Evolutionary conservation across 1,140 invertebrate genomes (phyloP), one percentile per base, ranked within the genome.

Genomic region (Aleiodes sp.): DNA sequence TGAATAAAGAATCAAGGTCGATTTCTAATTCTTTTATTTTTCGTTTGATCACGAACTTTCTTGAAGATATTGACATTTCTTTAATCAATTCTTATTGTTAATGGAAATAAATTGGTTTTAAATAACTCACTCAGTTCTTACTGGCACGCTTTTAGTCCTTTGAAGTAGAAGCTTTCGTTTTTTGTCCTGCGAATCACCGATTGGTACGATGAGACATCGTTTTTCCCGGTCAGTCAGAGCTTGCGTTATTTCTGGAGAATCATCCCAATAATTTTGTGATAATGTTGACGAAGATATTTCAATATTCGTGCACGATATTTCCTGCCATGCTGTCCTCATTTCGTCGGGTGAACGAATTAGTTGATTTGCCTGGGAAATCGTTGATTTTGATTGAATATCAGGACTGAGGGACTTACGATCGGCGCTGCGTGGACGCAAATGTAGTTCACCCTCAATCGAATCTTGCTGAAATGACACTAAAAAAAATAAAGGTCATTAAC

Each of bases 381-480:
- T 52, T 1, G 26, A 2, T 21, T 21, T 62, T 57, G 68, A n/a
- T 63, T 24, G 56, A 37, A 56, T 0, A 24, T 4, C 29, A n/a
- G 19, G 16, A 6, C 4, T 16, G 21, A 52, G 12, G 1, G 46
- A 70, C 75, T 6, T 63, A 14, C 39, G 61, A 16, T 41, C 59
- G 69, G 76, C 68, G 28, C 57, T 56, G 74, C 75, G 68, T 26
- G 37, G 70, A 19, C 59, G 19, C 7, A 68, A 63, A 1, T 57
- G 28, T 6, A 43, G 2, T 19, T 83, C 77, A 19, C 74, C 72
- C 26, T 85, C 81, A 8, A 81, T 76, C 0, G 83, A 85, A 35
- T 81, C 76, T 57, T 80, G 82, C 69, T 85, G 84, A 67, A 85
- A 86, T 2, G 84, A 85, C 29, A 86, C 84, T 86, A 39, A 43